Percentiles rank a stretch among this genome's conserved stretches.
These are phyloP conservation scores for Odontamblyopus lacepedii DNA, from an alignment of 2,797 vertebrate species.

Conservation along the genomic window DNA sequence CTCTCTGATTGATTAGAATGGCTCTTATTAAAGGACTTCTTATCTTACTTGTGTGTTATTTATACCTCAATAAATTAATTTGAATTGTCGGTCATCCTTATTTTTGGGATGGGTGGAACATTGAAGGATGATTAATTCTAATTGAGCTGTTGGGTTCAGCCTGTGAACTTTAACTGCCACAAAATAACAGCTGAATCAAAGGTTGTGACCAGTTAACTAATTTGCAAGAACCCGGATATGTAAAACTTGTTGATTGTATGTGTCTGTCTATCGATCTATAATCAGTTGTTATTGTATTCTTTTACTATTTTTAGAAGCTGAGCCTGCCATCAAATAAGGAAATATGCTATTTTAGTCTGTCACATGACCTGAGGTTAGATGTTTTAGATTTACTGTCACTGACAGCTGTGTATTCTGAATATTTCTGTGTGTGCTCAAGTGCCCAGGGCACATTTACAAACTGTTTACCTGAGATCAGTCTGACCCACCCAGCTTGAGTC, in stretches of 20 bases:
- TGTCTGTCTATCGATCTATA: not conserved
- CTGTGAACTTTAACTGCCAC: not conserved
- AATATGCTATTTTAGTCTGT: not conserved
- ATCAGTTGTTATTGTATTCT: not conserved
- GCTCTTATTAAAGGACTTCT: not conserved
- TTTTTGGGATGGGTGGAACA: not conserved
- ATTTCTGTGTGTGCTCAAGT: not conserved
- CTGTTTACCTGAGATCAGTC: conserved; percentile 39
- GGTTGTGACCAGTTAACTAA: not conserved
- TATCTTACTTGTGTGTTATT: not conserved
- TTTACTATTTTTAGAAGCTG: not conserved
- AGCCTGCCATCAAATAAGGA: not conserved
- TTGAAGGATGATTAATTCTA: not conserved
- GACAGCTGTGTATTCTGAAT: not conserved
- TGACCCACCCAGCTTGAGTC: conserved; percentile 22
- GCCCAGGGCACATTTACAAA: not conserved
- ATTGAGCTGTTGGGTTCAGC: not conserved
- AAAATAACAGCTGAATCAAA: not conserved
- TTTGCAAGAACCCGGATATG: not conserved
- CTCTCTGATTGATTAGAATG: conserved; percentile 21
- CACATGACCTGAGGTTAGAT: not conserved
- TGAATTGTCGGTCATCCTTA: not conserved
- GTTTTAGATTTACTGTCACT: not conserved
- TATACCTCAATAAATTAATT: not conserved
- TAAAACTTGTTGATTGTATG: not conserved